phyloP scores from a whole-genome alignment of 1,140 invertebrate genomes.

The Coelopa frigida region DNA sequence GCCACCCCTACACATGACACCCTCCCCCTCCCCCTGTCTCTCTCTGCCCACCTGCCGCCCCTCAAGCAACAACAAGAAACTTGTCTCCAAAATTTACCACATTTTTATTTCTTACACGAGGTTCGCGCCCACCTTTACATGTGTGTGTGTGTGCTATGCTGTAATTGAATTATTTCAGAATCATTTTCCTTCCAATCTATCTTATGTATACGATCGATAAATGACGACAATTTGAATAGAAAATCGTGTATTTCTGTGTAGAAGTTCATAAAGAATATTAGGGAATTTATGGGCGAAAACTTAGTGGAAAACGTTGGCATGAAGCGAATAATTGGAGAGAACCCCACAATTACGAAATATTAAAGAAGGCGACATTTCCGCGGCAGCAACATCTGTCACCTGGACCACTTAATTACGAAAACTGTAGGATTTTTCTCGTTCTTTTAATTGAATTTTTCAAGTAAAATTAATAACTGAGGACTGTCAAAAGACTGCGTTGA shows the following conservation, averaged over 20 bases:
- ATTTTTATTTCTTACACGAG: constrained; percentile 2
- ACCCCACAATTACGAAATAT: too few species aligned
- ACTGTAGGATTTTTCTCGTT: too few species aligned
- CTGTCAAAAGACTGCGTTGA: too few species aligned
- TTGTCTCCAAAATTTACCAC: not conserved
- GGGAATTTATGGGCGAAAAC: too few species aligned
- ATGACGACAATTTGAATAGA: constrained; percentile 1
- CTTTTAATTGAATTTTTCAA: too few species aligned
- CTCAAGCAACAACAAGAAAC: not conserved
- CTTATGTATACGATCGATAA: too few species aligned
- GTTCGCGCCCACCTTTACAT: not conserved
- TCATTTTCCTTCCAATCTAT: too few species aligned
- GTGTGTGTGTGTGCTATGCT: constrained; percentile 1
- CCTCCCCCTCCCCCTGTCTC: not conserved
- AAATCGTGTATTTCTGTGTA: not conserved
- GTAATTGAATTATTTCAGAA: constrained; percentile 9
- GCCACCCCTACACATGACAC: not conserved
- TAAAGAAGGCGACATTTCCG: constrained; percentile 10
- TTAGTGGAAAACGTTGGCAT: too few species aligned
- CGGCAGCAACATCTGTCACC: not conserved
- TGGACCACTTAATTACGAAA: too few species aligned
- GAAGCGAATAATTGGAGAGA: too few species aligned
- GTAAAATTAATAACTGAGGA: too few species aligned
- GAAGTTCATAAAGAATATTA: not conserved
- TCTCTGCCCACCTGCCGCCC: not conserved